Evolutionary conservation across 1,140 invertebrate genomes (phyloP), one percentile per base, ranked within the genome.

Genomic region (Leptonema lineaticorne): DNA sequence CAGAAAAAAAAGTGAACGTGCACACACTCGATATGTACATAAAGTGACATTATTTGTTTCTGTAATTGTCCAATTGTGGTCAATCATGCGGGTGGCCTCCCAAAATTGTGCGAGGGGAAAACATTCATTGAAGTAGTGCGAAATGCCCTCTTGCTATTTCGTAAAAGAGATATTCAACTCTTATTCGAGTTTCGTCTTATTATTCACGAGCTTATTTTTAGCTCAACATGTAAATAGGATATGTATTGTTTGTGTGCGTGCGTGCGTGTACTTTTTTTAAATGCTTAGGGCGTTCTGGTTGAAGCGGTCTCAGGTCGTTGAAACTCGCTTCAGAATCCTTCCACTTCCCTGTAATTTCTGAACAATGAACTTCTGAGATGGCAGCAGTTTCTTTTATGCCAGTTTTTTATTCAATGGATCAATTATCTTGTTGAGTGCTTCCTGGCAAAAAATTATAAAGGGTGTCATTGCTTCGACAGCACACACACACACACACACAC

Each of bases 391-490:
- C 62, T 64, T 64, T 64, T 16, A 64, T 50, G 62, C 62, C 33
- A 41, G 50, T 64, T 63, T 63, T 64, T 63, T 50, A 50, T 64
- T 64, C 62, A 64, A 64, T 29, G 62, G 45, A 64, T 45, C 62
- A 64, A 64, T 64, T 64, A 64, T 64, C 62, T 26, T 64, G 46
- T 64, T 64, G 62, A 64, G 62, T 64, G 46, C 62, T 64, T 64
- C 62, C 62, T 50, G 62, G 62, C 62, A 26, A 64, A 64, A 64
- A 64, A 64, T 62, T 50, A 64, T 45, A 64, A 64, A 64, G 62
- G 62, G 62, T 50, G 62, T 64, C 62, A 64, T 64, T 64, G 62
- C 62, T 29, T 64, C 27, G n/a, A 30, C 50, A 14, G 45, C 41
- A 53, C 27, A 64, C 50, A 64, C 50, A n/a, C n/a, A n/a, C n/a